Conservation (phyloP, 2,888 invertebrate genomes). For the Chironomus riparius region DNA sequence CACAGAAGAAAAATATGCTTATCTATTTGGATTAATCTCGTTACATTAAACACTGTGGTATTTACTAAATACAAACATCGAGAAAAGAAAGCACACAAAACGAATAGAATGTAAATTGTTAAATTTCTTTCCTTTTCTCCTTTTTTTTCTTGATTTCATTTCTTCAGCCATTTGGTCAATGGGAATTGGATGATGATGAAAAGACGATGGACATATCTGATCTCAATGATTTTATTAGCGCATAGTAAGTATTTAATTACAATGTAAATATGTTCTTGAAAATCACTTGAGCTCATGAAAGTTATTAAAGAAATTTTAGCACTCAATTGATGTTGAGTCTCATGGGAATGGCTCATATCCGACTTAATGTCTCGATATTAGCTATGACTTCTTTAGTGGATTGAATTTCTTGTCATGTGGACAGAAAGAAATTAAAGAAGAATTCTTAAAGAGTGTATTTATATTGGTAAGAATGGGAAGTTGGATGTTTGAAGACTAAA, state of each 20-base stretch:
- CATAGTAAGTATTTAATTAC: slow-evolving; percentile 3
- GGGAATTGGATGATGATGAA: neutral
- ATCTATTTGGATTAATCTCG: slow-evolving; percentile 3
- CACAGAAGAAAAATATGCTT: neutral
- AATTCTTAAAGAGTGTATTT: too few species aligned
- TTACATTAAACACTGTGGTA: neutral
- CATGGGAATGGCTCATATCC: too few species aligned
- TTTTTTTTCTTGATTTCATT: neutral
- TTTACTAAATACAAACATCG: neutral
- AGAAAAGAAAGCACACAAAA: neutral
- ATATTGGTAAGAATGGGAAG: too few species aligned
- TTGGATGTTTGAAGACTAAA: too few species aligned
- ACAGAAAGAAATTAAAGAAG: too few species aligned
- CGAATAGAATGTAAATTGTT: too few species aligned
- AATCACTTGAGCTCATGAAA: neutral
- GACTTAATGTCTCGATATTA: too few species aligned
- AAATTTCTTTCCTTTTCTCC: neutral
- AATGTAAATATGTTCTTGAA: neutral
- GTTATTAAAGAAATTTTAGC: neutral
- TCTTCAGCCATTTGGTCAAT: neutral
- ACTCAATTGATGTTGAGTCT: neutral
- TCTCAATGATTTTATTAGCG: neutral
- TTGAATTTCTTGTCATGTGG: too few species aligned
- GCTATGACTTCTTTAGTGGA: too few species aligned
- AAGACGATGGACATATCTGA: neutral